Base-by-base conservation (phyloP, 2,888 invertebrate species). In the Drosophila tripunctata region DNA sequence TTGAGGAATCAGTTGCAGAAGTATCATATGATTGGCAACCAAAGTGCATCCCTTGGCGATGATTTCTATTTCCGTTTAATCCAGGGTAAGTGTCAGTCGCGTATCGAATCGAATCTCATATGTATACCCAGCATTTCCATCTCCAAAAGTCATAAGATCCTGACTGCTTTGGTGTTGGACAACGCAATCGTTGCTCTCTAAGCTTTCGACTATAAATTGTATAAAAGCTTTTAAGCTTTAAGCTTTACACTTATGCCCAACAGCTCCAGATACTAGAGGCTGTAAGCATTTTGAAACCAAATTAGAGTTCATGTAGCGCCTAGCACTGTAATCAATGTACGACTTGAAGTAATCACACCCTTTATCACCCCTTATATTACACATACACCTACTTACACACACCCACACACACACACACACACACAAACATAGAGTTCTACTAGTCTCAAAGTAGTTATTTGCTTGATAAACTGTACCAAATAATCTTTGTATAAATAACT, bases 21-120 rank as follows among this genome's bases (percentile, higher is more conserved):
- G 0, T 86, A 64, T 19, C 56, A 78, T 8, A 66, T 74, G 0
- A 67, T 90, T 21, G 89, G 85, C 2, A 47, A 60, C 1, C 60
- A 87, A 19, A 85, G 88, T 7, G 90, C 84, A 6, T 78, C 78
- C 1, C 52, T 69, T 3, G 91, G 89, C 27, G 61, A 72, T 0
- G 55, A 77, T 2, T 90, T 79, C 65, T 80, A 78, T 30, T 90
- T 87, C 75, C 57, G 63, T 27, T 70, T 58, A 2, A 66, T 83
- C 0, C 63, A 57, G 58, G 91, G 91, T 91, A 77, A 89, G 90
- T 85, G 7, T 12, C 3, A 27, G 27, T 27, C 10, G 27, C 10
- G 27, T 10, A 27, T 21, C 31, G 8, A 33, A 30, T 1, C 33
- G 15, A n/a, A n/a, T n/a, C n/a, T n/a, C n/a, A n/a, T n/a, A n/a